These are phyloP conservation scores for Kradibia gibbosae DNA, from an alignment of 1,140 invertebrate genomes.

Conservation along the genomic window DNA sequence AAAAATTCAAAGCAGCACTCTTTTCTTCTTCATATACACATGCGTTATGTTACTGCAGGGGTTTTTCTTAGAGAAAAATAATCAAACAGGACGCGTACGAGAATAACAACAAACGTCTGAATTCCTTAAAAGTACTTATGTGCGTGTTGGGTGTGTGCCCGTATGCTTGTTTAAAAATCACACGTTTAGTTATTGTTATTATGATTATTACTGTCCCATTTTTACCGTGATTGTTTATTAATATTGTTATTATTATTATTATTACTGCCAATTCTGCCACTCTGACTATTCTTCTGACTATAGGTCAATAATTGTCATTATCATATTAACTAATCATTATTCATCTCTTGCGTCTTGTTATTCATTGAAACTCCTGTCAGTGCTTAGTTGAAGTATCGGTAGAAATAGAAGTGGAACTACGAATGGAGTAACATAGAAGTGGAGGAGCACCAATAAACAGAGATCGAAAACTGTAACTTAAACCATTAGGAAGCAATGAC, in stretches of 20 bases:
- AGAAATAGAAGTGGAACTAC: not conserved
- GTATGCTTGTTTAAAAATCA: not conserved
- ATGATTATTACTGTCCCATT: not conserved
- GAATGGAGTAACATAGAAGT: not conserved
- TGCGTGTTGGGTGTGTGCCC: not conserved
- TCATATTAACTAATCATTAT: not conserved
- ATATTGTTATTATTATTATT: not conserved
- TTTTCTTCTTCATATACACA: constrained; percentile 87
- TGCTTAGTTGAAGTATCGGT: too few species aligned
- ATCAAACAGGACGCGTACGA: not conserved
- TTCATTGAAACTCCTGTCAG: too few species aligned
- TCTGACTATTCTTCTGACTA: not conserved
- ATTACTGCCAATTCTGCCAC: not conserved
- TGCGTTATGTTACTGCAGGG: not conserved
- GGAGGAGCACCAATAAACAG: too few species aligned
- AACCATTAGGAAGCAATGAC: not conserved
- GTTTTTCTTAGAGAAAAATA: not conserved
- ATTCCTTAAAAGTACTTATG: not conserved
- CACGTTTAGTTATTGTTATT: not conserved
- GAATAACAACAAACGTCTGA: constrained; percentile 19
- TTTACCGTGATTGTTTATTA: not conserved
- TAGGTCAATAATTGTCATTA: not conserved
- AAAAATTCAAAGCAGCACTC: constrained; percentile 75
- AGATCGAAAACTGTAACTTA: not conserved
- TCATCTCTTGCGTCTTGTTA: too few species aligned